These are phyloP conservation scores for Mesoligia furuncula DNA, from an alignment of 2,888 invertebrate species.

Conservation along the genomic window DNA sequence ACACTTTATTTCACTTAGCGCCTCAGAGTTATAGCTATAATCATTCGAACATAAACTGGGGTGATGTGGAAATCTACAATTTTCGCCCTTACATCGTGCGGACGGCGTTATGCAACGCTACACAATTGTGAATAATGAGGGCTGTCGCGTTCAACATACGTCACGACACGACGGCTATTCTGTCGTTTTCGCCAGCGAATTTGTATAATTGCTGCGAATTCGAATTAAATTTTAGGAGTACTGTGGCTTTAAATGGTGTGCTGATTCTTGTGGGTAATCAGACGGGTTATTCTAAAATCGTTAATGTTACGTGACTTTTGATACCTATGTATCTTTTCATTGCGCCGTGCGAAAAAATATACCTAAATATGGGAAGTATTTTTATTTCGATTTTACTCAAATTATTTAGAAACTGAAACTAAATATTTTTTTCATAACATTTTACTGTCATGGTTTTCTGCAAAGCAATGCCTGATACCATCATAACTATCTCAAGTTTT, in stretches of 20 bases:
- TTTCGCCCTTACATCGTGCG: conserved; percentile 51
- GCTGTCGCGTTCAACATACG: conserved; percentile 67
- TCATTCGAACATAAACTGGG: conserved; percentile 68
- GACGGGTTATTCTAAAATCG: neutral
- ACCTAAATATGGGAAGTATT: neutral
- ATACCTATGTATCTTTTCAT: neutral
- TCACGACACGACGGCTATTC: conserved; percentile 52
- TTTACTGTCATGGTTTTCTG: neutral
- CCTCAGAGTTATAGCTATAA: conserved; percentile 69
- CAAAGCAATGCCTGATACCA: neutral
- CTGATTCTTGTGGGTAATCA: conserved; percentile 8
- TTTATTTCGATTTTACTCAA: neutral
- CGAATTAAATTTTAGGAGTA: conserved; percentile 40
- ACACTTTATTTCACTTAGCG: conserved; percentile 67
- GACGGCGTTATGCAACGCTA: conserved; percentile 57
- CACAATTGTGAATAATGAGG: conserved; percentile 72
- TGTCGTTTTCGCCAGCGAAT: conserved; percentile 54
- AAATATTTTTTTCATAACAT: neutral
- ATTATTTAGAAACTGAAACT: neutral
- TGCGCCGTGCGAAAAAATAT: neutral
- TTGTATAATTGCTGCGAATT: conserved; percentile 50
- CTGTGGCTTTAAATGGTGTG: conserved; percentile 22
- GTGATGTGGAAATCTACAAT: conserved; percentile 64
- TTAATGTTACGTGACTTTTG: neutral
- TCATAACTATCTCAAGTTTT: neutral